These are phyloP conservation scores for Pyrrhia umbra DNA, from an alignment of 2,888 invertebrate species.

Conservation along the genomic window DNA sequence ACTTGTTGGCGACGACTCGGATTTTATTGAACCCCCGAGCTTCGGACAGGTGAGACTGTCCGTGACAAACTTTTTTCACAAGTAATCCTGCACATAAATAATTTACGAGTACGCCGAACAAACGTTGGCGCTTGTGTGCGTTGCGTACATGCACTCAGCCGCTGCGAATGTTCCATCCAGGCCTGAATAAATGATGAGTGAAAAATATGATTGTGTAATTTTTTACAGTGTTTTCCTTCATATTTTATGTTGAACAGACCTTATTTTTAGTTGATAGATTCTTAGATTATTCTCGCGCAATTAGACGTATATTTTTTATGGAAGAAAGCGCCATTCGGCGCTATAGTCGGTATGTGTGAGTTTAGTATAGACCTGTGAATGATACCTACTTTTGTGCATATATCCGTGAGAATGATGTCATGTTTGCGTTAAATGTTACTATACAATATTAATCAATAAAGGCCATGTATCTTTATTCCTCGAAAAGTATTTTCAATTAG, in stretches of 20 bases:
- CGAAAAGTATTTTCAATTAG: too few relatives aligned
- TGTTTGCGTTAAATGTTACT: too few relatives aligned
- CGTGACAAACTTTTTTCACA: slow-evolving; percentile 70
- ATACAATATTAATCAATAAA: too few relatives aligned
- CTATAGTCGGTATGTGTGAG: not conserved
- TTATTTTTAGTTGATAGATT: not conserved
- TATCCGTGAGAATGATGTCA: not conserved
- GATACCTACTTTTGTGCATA: not conserved
- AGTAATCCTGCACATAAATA: slow-evolving; percentile 72
- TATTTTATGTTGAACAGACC: slow-evolving; percentile 3
- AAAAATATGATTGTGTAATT: slow-evolving; percentile 50
- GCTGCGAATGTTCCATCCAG: slow-evolving; percentile 28
- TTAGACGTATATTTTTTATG: not conserved
- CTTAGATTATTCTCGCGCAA: not conserved
- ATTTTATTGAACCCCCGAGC: slow-evolving; percentile 81
- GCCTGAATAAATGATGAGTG: slow-evolving; percentile 59
- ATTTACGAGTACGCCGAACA: slow-evolving; percentile 64
- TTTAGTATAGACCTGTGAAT: not conserved
- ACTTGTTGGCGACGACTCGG: slow-evolving; percentile 78
- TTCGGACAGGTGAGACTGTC: slow-evolving; percentile 73
- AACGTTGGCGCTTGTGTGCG: slow-evolving; percentile 49
- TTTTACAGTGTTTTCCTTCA: slow-evolving; percentile 27
- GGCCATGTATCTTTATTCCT: too few relatives aligned
- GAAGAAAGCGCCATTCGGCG: not conserved
- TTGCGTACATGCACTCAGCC: slow-evolving; percentile 33